Base-by-base conservation (phyloP, 2,888 invertebrate genomes). In the Melangyna quadrimaculata region DNA sequence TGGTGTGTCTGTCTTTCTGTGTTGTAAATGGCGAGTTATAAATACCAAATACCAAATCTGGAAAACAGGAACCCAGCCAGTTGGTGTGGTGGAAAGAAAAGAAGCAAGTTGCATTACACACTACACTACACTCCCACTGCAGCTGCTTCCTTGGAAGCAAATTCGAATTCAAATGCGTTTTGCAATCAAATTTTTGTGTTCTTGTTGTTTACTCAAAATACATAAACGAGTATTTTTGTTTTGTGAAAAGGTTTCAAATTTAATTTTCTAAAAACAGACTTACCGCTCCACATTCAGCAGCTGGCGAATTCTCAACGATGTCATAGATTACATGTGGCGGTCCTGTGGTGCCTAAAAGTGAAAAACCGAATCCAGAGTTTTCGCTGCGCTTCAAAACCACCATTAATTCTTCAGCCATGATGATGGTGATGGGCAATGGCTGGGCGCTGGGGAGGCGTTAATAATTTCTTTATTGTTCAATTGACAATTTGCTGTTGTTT, bases 261-360 rank as follows among this genome's bases (percentile, higher is more conserved):
- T 17, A 5, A 24, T 71, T 55, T 77, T 2, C 45, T 10, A 32
- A 27, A 59, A 12, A 19, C 29, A 59, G 79, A 91, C 91, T 91
- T 90, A 91, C 91, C 91, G 89, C 89, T 88, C 91, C 97, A 93
- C 97, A 96, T 92, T 96, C 96, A 90, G 97, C 97, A 88, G 97
- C 97, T 92, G 98, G 97, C 90, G 97, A 98, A 93, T 97, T 97
- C 93, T 97, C 97, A 91, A 97, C 95, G 92, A 98, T 97, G 93
- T 97, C 96, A 94, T 97, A 97, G 93, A 98, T 97, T 92, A 98
- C 96, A 92, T 97, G 97, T 91, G 97, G 97, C 93, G 97, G 95
- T 92, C 97, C 97, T 91, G 97, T 96, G 93, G 97, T 96, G 89
- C 97, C 97, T 91, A 97, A 94, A 90, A 98, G 94, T 90, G 97